These are phyloP conservation scores for Hemibagrus wyckioides DNA, from an alignment of 2,113 vertebrate species.

Conservation along the genomic window DNA sequence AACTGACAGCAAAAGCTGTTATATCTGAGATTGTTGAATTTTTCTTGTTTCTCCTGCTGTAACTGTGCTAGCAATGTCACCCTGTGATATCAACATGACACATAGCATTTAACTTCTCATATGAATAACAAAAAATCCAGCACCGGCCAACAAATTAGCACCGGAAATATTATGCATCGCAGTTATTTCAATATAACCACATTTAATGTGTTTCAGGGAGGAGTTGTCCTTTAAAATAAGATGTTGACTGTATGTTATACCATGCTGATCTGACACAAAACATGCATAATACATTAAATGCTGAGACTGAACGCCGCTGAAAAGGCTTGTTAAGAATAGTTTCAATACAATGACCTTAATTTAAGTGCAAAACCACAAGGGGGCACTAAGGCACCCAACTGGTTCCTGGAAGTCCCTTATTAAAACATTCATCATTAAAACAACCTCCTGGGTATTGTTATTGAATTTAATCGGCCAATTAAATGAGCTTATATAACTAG, in stretches of 20 bases:
- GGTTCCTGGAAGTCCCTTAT: slow-evolving; percentile 24
- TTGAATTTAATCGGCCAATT: slow-evolving; percentile 55
- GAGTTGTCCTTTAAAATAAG: not conserved
- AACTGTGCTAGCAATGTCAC: not conserved
- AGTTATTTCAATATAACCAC: not conserved
- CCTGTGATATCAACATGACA: not conserved
- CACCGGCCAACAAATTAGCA: not conserved
- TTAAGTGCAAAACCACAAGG: slow-evolving; percentile 49
- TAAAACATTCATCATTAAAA: slow-evolving; percentile 47
- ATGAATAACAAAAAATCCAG: not conserved
- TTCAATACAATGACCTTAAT: slow-evolving; percentile 16
- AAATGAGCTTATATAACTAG: slow-evolving; percentile 59
- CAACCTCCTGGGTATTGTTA: slow-evolving; percentile 43
- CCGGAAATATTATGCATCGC: not conserved
- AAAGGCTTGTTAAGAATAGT: not conserved
- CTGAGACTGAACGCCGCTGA: not conserved
- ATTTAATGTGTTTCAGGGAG: no score
- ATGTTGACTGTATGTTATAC: not conserved
- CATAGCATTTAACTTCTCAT: not conserved
- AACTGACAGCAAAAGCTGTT: not conserved
- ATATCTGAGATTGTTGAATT: not conserved
- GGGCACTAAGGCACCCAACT: slow-evolving; percentile 44
- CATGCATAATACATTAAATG: not conserved
- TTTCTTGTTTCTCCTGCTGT: no score
- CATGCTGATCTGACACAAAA: not conserved